Base-by-base conservation (phyloP, 2,888 invertebrate species). In the Gonocerus acuteangulatus region DNA sequence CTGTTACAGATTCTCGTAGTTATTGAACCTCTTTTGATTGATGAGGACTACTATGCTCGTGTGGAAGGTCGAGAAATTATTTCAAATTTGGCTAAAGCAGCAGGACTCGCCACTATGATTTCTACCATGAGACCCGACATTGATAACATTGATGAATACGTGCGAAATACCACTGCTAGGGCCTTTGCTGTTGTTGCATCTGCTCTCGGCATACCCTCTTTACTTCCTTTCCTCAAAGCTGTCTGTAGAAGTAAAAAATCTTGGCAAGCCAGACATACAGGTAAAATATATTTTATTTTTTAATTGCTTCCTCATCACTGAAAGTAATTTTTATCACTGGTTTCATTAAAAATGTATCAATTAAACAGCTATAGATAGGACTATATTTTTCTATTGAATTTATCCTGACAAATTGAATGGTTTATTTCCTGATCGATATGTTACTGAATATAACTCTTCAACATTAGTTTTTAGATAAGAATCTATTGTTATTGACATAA, bases 141-240 rank as follows among this genome's bases (percentile, higher is more conserved):
- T 70, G 99, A 99, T 76, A 99, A 99, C 74, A 96, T 96, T 70
- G 97, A 97, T 75, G 96, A 97, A 77, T 99, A 99, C 72, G 99
- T 99, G 39, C 83, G 99, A 73, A 99, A 99, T 75, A 99, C 99
- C 0, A 99, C 99, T 0, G 99, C 99, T 3, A 82, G 99, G 71
- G 99, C 99, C 0, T 99, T 99, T 75, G 99, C 99, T n/a, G 99
- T 99, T 1, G 99, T 99, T 1, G 99, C 99, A 1, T 99, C 97
- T 1, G 97, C 99, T 60, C 79, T 99, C 65, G 99, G 95, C 68
- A 99, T 99, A 69, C 99, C 99, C 6, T 95, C 96, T 0, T 78
- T 99, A 6, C 76, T 99, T 67, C 99, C 99, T 0, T 99, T 99
- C 76, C 81, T 99, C 69, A 99, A 97, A 76, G 97, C 99, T 57